Evolutionary conservation across 2,797 vertebrate genomes (phyloP).

Genomic region (Loris lydekkerianus): DNA sequence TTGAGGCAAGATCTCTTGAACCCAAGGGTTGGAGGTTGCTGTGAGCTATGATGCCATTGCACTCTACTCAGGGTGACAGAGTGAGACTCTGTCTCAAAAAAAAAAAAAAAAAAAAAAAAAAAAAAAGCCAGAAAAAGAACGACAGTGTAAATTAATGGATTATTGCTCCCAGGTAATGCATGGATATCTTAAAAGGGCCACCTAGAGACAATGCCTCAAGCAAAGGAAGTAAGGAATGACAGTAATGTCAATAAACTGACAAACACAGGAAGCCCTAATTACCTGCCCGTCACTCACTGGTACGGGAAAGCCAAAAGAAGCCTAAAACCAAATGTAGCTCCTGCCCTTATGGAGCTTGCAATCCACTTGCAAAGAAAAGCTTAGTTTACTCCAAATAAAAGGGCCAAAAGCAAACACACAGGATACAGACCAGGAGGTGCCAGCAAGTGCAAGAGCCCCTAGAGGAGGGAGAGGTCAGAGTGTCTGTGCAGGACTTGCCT

Average conservation of each 20-base stretch:
- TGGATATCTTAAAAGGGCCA: background rate
- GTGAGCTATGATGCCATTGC: too few species aligned
- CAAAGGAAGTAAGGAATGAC: background rate
- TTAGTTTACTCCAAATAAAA: background rate
- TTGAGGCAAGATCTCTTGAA: too few species aligned
- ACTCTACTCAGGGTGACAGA: too few species aligned
- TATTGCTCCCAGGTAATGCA: background rate
- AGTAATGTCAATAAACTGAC: background rate
- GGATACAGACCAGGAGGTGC: background rate
- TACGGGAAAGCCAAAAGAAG: background rate
- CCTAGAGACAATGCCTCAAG: background rate
- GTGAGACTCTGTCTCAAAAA: too few species aligned
- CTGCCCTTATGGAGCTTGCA: background rate
- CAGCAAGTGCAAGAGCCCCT: background rate
- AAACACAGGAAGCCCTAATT: constrained; percentile 18
- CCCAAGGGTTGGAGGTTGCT: too few species aligned
- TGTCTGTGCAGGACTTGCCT: background rate
- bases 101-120: too few species aligned
- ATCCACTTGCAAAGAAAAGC: background rate
- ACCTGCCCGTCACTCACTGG: background rate
- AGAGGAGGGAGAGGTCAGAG: background rate
- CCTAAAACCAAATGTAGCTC: background rate
- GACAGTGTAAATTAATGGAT: background rate
- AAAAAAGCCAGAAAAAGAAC: background rate
- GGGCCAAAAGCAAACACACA: background rate